These are phyloP conservation scores for Loris lydekkerianus DNA, from an alignment of 2,797 vertebrate genomes.

Conservation along the genomic window DNA sequence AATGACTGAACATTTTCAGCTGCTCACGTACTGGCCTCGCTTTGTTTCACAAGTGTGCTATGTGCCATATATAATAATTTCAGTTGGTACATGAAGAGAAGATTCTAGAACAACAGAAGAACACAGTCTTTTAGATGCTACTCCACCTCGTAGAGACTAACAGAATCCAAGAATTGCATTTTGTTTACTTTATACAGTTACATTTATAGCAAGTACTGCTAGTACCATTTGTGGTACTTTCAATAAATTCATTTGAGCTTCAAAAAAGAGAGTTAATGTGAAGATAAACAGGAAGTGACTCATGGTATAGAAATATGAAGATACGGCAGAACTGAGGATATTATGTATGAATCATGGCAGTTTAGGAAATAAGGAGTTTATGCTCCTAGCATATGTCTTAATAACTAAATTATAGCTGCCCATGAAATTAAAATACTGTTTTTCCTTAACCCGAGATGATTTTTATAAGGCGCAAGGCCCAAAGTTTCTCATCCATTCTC, in stretches of 20 bases:
- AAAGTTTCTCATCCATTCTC: neutral
- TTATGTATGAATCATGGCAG: neutral
- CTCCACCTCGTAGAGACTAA: neutral
- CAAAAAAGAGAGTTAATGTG: neutral
- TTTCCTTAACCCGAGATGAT: neutral
- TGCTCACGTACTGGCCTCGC: neutral
- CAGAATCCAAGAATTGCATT: neutral
- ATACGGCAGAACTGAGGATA: neutral
- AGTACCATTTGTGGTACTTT: slow-evolving; percentile 16
- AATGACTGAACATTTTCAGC: neutral
- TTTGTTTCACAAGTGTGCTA: neutral
- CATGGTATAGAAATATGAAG: neutral
- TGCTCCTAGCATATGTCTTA: slow-evolving; percentile 10
- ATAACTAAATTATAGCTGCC: slow-evolving; percentile 40
- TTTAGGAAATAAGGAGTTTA: slow-evolving; percentile 51
- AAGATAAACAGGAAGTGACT: slow-evolving; percentile 63
- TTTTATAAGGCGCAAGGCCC: neutral
- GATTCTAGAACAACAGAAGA: neutral
- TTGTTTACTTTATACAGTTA: slow-evolving; percentile 24
- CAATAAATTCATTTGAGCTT: slow-evolving; percentile 51
- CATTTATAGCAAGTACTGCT: neutral
- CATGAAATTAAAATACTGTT: slow-evolving; percentile 4
- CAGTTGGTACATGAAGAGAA: neutral
- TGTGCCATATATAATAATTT: neutral
- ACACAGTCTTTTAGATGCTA: neutral